Evolutionary conservation across 1,140 invertebrate genomes (phyloP), one percentile per base, ranked within the genome.

Genomic region (Aphidius ervi): DNA sequence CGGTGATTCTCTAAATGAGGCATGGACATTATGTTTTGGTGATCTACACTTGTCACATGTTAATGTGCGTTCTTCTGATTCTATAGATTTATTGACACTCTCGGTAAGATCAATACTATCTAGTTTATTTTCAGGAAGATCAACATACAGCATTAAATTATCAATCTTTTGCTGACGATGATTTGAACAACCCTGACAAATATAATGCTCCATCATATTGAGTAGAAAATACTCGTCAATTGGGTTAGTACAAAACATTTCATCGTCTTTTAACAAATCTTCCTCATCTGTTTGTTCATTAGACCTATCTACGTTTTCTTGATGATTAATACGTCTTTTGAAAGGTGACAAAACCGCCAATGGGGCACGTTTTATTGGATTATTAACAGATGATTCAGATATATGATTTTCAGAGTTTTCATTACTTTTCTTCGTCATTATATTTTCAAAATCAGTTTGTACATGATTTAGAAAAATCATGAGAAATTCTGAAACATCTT

Each of bases 401-500:
- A 8, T 64, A 63, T 57, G 65, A 56, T 71, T 72, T 67, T 74
- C 71, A 31, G 68, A 65, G 43, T 71, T 70, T 39, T 68, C 49
- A 3, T 20, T 52, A 2, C 16, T 64, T 9, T 60, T 54, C 7
- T 45, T 31, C 5, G 65, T 62, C 10, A 8, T 53, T 20, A 40
- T 40, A 41, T 67, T 70, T 23, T 73, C 69, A 41, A 69, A 74
- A 31, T 75, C 73, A 2, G 59, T 55, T 61, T 74, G 74, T 10
- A 77, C 56, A 31, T 71, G 68, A 66, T 75, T 77, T 2, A 77
- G 60, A 55, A 77, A 69, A n/a, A 67, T 74, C 71, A 74, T 77
- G 0, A 75, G 46, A 60, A 77, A 77, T 53, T 77, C 75, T 2
- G 75, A 74, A 1, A 75, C 75, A 63, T 77, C 75, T 63, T 77